A percentile compares a stretch with the other conserved stretches of the same genome.
These are phyloP conservation scores for Maniola hyperantus DNA, from an alignment of 2,888 invertebrate genomes.

Conservation along the genomic window DNA sequence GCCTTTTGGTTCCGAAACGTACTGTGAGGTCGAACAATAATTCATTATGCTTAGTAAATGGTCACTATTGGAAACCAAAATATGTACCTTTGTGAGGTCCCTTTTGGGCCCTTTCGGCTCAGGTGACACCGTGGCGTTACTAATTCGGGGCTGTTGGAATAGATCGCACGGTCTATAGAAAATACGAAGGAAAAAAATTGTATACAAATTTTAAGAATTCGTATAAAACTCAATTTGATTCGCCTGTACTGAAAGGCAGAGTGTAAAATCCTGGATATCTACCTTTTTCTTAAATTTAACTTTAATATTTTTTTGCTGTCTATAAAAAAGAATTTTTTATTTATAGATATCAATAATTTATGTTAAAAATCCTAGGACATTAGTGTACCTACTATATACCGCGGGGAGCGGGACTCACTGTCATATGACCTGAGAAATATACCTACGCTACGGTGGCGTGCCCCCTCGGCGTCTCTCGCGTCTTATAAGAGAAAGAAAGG, in stretches of 20 bases:
- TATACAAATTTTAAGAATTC: slow-evolving; percentile 57
- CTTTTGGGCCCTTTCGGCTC: slow-evolving; percentile 60
- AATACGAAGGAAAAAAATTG: slow-evolving; percentile 55
- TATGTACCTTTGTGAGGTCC: slow-evolving; percentile 73
- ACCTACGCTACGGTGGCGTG: too few species aligned
- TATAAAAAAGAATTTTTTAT: too few species aligned
- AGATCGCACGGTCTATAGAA: slow-evolving; percentile 39
- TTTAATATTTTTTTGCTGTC: neutral
- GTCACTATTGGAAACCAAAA: slow-evolving; percentile 68
- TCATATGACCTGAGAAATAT: too few species aligned
- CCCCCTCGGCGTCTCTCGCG: too few species aligned
- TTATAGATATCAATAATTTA: too few species aligned
- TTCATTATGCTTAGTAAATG: slow-evolving; percentile 73
- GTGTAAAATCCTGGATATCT: slow-evolving; percentile 17
- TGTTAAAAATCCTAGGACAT: too few species aligned
- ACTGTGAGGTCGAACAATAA: slow-evolving; percentile 74
- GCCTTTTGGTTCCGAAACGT: slow-evolving; percentile 24
- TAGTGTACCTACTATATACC: too few species aligned
- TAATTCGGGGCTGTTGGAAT: slow-evolving; percentile 60
- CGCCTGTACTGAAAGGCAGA: slow-evolving; percentile 46
- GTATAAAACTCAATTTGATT: slow-evolving; percentile 58
- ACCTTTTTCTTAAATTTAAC: slow-evolving; percentile 6
- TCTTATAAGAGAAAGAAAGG: too few species aligned
- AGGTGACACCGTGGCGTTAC: slow-evolving; percentile 76
- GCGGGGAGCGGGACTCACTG: too few species aligned